These are phyloP conservation scores for Neuroscelio doddi DNA, from an alignment of 2,888 invertebrate species.

Conservation along the genomic window DNA sequence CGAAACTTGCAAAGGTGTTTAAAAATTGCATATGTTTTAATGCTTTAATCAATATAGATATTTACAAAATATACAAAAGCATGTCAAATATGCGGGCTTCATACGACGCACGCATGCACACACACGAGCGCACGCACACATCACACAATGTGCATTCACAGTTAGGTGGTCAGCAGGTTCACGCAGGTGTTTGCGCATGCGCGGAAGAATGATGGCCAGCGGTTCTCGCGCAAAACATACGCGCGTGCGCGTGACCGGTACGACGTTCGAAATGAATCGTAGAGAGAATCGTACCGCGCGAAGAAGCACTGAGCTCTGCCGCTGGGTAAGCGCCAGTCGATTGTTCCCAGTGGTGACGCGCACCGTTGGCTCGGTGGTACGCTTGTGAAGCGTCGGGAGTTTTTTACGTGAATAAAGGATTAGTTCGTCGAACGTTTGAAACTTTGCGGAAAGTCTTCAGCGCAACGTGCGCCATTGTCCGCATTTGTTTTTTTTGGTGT, in stretches of 20 bases:
- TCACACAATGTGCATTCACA: slow-evolving; percentile 3
- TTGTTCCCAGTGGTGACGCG: slow-evolving; percentile 51
- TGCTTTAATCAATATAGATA: too few species aligned
- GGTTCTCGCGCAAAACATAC: slow-evolving; percentile 36
- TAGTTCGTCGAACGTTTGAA: slow-evolving; percentile 9
- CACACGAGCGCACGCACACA: not conserved
- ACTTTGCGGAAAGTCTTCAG: slow-evolving; percentile 2
- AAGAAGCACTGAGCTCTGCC: slow-evolving; percentile 38
- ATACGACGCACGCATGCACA: not conserved
- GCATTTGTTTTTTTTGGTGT: not conserved
- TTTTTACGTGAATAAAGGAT: slow-evolving; percentile 5
- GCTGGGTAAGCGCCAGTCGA: slow-evolving; percentile 42
- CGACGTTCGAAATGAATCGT: slow-evolving; percentile 7
- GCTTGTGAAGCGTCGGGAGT: slow-evolving; percentile 20
- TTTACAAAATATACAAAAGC: not conserved
- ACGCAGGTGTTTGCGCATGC: slow-evolving; percentile 51
- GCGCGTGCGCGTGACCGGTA: slow-evolving; percentile 13
- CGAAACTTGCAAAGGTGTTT: too few species aligned
- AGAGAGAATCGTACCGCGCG: slow-evolving; percentile 13
- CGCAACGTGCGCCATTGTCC: not conserved
- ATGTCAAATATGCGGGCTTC: slow-evolving; percentile 1
- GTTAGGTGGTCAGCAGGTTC: slow-evolving; percentile 47
- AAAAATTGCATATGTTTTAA: too few species aligned
- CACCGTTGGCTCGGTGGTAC: slow-evolving; percentile 45
- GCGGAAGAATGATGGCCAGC: slow-evolving; percentile 27